Conservation (phyloP, 2,797 vertebrate genomes). For the Centropyge bicolor region DNA sequence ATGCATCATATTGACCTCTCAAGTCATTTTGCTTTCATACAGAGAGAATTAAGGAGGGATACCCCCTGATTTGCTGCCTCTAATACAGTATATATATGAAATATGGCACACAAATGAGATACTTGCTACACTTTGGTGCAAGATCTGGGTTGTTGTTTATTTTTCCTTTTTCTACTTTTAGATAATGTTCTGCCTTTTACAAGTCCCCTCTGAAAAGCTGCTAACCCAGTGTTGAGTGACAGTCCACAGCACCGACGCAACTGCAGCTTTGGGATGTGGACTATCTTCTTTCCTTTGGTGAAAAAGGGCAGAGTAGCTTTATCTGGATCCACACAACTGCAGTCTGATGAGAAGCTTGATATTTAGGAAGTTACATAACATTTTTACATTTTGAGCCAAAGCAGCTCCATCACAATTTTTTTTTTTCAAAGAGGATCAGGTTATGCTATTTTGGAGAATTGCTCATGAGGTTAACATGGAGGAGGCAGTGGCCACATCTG, state of each 20-base stretch:
- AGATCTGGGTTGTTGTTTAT: not conserved
- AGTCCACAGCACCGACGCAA: slow-evolving; percentile 11
- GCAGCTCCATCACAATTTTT: not conserved
- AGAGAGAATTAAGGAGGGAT: not conserved
- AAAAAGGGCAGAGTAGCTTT: slow-evolving; percentile 66
- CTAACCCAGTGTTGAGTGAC: slow-evolving; percentile 27
- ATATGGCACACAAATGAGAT: slow-evolving; percentile 1
- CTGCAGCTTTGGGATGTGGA: slow-evolving; percentile 27
- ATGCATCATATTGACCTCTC: slow-evolving; percentile 26
- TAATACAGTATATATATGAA: not conserved
- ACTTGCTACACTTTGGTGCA: not conserved
- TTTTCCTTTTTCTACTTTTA: not conserved
- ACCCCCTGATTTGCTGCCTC: too few relatives aligned
- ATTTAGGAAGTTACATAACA: slow-evolving; percentile 55
- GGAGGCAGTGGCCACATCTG: not conserved
- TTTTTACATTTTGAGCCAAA: slow-evolving; percentile 25
- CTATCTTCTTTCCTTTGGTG: slow-evolving; percentile 51
- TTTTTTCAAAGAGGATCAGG: too few relatives aligned
- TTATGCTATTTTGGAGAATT: not conserved
- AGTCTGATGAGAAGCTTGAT: slow-evolving; percentile 64
- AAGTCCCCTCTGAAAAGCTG: slow-evolving; percentile 13
- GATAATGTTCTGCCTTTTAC: slow-evolving; percentile 6
- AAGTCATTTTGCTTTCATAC: slow-evolving; percentile 19
- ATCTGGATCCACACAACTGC: slow-evolving; percentile 51
- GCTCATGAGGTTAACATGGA: not conserved